phyloP scores from a whole-genome alignment of 2,797 vertebrate genomes.

The Chiloscyllium punctatum region DNA sequence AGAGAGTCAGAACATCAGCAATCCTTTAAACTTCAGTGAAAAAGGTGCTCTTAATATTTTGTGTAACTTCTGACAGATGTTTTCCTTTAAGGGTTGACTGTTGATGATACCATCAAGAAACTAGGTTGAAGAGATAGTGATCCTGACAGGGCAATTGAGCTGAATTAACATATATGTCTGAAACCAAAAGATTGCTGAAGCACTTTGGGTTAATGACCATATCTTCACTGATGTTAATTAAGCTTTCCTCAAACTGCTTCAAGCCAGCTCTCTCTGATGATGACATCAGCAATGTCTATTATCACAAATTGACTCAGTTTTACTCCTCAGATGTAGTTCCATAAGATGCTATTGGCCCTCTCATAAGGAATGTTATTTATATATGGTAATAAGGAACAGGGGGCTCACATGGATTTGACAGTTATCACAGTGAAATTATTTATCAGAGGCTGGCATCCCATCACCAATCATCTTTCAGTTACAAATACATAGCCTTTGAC shows the following conservation, averaged over 20 bases:
- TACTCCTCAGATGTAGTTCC: not conserved
- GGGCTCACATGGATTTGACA: not conserved
- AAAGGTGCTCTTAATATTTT: not conserved
- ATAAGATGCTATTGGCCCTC: not conserved
- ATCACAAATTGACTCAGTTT: not conserved
- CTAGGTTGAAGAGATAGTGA: not conserved
- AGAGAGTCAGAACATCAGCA: not conserved
- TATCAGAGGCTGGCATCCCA: too few relatives aligned
- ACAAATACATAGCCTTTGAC: too few relatives aligned
- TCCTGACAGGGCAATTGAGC: conserved; percentile 22
- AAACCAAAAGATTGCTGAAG: not conserved
- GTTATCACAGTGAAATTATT: not conserved
- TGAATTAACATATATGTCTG: conserved; percentile 24
- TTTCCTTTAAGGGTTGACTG: conserved; percentile 15
- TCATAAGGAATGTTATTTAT: not conserved
- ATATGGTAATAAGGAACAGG: not conserved
- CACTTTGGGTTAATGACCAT: conserved; percentile 24
- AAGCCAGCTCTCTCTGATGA: not conserved
- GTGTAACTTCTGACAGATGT: not conserved
- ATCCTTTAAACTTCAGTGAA: not conserved
- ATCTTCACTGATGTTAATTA: conserved; percentile 30
- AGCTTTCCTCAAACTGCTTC: conserved; percentile 9
- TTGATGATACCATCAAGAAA: not conserved
- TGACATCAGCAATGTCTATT: not conserved
- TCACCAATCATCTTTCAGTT: too few relatives aligned